A percentile compares a stretch with the other conserved stretches of the same genome.
Conservation (phyloP, 37 sponge, comb jelly and placozoan genomes). For the Haliclona indistincta region DNA sequence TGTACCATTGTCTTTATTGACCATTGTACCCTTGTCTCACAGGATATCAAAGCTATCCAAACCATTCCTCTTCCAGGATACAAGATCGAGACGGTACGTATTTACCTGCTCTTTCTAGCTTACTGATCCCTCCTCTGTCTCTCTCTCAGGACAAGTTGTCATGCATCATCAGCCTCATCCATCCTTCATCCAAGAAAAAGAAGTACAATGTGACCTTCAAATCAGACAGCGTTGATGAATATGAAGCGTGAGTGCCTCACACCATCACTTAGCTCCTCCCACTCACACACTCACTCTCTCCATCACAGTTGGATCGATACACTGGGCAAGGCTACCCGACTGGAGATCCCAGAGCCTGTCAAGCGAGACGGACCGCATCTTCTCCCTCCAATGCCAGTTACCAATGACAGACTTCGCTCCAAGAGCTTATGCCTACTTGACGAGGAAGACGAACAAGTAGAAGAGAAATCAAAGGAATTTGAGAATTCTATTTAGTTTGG, state of each 20-base stretch:
- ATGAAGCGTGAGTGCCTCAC: constrained; percentile 21
- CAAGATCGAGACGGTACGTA: constrained; percentile 24
- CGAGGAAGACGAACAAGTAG: too few species aligned
- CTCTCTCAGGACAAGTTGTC: constrained; percentile 18
- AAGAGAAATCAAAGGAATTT: too few species aligned
- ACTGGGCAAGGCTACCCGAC: background rate
- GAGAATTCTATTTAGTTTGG: too few species aligned
- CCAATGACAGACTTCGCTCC: too few species aligned
- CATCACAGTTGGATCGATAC: background rate
- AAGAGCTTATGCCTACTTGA: too few species aligned
- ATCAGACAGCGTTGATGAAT: constrained; percentile 22
- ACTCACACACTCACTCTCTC: too few species aligned
- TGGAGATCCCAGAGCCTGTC: background rate
- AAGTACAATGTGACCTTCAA: constrained; percentile 38
- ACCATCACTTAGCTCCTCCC: background rate
- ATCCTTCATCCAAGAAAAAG: constrained; percentile 26
- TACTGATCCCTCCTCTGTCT: constrained; percentile 9
- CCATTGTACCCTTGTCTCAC: too few species aligned
- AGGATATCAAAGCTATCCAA: constrained; percentile 65
- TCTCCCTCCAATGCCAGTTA: too few species aligned
- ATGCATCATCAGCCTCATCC: constrained; percentile 6
- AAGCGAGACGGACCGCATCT: too few species aligned
- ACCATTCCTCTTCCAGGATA: constrained; percentile 72
- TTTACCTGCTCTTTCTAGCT: too few species aligned
- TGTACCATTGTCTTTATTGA: too few species aligned